Base-by-base conservation (phyloP, 2,113 vertebrate genomes). In the Pleuronectes platessa region DNA sequence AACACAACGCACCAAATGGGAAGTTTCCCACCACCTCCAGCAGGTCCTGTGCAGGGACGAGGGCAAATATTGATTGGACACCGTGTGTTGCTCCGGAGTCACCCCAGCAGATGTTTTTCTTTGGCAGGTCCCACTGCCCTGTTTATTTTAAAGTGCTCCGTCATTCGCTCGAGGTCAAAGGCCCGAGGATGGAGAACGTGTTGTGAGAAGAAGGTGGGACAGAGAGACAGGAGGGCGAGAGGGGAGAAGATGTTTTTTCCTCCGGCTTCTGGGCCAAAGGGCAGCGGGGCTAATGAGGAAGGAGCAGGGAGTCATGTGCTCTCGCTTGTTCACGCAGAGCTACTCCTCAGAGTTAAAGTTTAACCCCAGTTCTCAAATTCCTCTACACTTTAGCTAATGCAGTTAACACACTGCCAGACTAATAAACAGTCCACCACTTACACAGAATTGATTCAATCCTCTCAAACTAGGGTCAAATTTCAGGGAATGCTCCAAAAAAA, bases 101-200 rank as follows among this genome's bases (percentile, higher is more conserved):
- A 76, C 77, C 78, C 49, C 73, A 91, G 88, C 94, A 95, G 93
- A 94, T 94, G 94, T 93, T 94, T 90, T 90, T 85, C 83, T 90
- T 88, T 78, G 83, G 84, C 90, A 80, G 76, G 79, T 91, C 92
- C 84, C 74, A 61, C 77, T 47, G 74, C 63, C 56, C 54, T 92
- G 92, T 93, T 92, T 94, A 89, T 93, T 92, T 91, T 88, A 88
- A 90, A 90, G 87, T 83, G 90, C 91, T 90, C 74, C 20, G 35
- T 90, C 89, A 89, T 89, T 89, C 78, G 60, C 60, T 79, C 4
- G 81, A 92, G 93, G 93, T 94, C 93, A 94, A 92, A 94, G 92
- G 93, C 89, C 85, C 31, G 17, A 68, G 76, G 69, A 84, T 63
- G 83, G 56, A 74, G 79, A 35, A 85, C 70, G 81, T 58, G 80